Percentiles rank a stretch among this genome's conserved stretches.
These are phyloP conservation scores for Sesia bembeciformis DNA, from an alignment of 2,888 invertebrate species.

Conservation along the genomic window DNA sequence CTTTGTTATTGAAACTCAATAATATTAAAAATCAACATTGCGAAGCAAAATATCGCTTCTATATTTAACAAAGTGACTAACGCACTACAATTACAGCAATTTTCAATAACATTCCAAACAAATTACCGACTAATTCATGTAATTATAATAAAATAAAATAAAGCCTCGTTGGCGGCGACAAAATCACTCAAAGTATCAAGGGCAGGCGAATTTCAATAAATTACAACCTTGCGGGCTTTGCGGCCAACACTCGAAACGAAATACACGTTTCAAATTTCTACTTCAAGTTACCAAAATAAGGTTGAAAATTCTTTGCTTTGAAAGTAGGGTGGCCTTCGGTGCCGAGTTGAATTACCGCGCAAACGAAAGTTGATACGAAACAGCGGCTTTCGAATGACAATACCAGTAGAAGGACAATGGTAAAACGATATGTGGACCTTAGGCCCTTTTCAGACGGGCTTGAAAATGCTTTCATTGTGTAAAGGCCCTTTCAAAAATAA, in stretches of 20 bases:
- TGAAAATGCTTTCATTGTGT: neutral
- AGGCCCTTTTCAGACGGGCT: neutral
- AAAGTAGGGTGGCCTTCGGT: neutral
- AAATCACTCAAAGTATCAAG: conserved; percentile 1
- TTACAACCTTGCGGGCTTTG: conserved; percentile 5
- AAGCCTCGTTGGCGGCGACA: conserved; percentile 1
- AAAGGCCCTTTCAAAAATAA: too few species aligned
- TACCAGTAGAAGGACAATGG: conserved; percentile 7
- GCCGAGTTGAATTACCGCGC: neutral
- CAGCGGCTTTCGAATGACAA: conserved; percentile 10
- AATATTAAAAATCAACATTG: too few species aligned
- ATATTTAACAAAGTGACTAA: neutral
- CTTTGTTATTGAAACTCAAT: too few species aligned
- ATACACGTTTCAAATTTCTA: neutral
- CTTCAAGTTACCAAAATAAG: neutral
- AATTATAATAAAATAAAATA: conserved; percentile 4
- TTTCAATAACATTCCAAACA: conserved; percentile 3
- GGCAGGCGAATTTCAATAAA: conserved; percentile 3
- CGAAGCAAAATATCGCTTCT: too few species aligned
- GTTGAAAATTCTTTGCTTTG: neutral
- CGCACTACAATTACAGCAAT: conserved; percentile 1
- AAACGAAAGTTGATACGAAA: conserved; percentile 9
- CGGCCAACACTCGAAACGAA: conserved; percentile 1
- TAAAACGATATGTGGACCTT: conserved; percentile 9
- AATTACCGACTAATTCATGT: conserved; percentile 3